Percentiles rank a stretch among this genome's conserved stretches.
Evolutionary conservation across 1,140 invertebrate species (phyloP).

Genomic region (Conopomorpha cramerella): DNA sequence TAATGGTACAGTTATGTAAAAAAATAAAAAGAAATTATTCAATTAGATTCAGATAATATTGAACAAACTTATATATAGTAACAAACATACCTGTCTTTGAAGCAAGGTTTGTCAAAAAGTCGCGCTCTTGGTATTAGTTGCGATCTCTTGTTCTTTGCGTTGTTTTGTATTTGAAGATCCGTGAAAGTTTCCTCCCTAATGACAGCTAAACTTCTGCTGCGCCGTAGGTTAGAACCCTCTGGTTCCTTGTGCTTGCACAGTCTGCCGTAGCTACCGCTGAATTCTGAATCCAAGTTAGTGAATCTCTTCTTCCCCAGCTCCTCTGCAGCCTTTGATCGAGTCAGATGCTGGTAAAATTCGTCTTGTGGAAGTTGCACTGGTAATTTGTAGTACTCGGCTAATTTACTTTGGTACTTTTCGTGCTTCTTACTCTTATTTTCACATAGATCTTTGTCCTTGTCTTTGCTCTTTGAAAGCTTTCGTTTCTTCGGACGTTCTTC

Average conservation of each 20-base stretch:
- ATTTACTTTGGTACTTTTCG: conserved; percentile 51
- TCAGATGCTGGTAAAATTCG: conserved; percentile 53
- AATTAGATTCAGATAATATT: conserved; percentile 5
- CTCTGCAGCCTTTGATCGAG: conserved; percentile 45
- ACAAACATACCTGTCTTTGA: conserved; percentile 70
- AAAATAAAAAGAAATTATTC: background rate
- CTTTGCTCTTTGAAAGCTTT: conserved; percentile 37
- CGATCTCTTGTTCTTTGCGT: conserved; percentile 65
- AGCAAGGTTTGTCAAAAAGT: conserved; percentile 72
- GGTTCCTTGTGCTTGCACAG: conserved; percentile 51
- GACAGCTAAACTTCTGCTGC: conserved; percentile 75
- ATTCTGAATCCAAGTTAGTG: conserved; percentile 46
- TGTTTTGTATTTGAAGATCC: conserved; percentile 65
- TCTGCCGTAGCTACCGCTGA: conserved; percentile 48
- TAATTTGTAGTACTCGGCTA: conserved; percentile 49
- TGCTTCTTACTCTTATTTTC: conserved; percentile 48
- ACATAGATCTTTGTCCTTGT: conserved; percentile 23
- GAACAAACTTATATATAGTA: too few species aligned
- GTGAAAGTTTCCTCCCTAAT: conserved; percentile 76
- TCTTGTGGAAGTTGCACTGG: conserved; percentile 47
- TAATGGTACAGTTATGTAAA: background rate
- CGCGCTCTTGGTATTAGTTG: conserved; percentile 78
- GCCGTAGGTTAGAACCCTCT: conserved; percentile 68
- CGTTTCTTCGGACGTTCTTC: conserved; percentile 45
- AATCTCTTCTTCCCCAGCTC: conserved; percentile 46